A percentile compares a stretch with the other conserved stretches of the same genome.
These are phyloP conservation scores for Eupleurogrammus muticus DNA, from an alignment of 2,797 vertebrate genomes.

Conservation along the genomic window DNA sequence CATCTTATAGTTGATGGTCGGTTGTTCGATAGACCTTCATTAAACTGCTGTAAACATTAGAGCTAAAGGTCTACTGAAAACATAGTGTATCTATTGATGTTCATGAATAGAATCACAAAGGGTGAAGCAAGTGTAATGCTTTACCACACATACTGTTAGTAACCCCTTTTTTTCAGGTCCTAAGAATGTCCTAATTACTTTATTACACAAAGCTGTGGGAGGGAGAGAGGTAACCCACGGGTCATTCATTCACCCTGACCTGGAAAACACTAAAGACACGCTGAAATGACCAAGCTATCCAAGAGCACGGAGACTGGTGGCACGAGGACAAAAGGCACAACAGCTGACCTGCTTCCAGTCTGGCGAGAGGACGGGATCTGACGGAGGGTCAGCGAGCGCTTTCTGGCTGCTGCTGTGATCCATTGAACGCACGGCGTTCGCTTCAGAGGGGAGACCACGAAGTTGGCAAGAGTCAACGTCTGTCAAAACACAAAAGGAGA, in stretches of 20 bases:
- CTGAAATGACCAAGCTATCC: conserved; percentile 57
- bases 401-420: conserved; percentile 42
- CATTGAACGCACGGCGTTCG: conserved; percentile 32
- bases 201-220: conserved; percentile 16
- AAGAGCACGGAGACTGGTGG: conserved; percentile 55
- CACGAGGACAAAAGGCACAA: conserved; percentile 44
- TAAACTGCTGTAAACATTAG: background rate
- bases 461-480: conserved; percentile 47
- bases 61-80: background rate
- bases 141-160: background rate
- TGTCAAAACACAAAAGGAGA: conserved; percentile 63
- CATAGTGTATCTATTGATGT: background rate
- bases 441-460: conserved; percentile 21
- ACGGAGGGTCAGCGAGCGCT: conserved; percentile 43
- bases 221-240: conserved; percentile 20
- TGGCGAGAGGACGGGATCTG: conserved; percentile 31
- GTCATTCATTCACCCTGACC: conserved; percentile 68
- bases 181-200: background rate
- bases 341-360: conserved; percentile 71
- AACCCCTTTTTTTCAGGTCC: background rate
- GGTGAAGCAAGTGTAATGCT: background rate
- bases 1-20: background rate
- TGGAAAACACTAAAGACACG: conserved; percentile 69
- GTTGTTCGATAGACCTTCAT: background rate
- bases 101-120: too few species aligned